Evolutionary conservation across 2,797 vertebrate genomes (phyloP), one percentile per base, ranked within the genome.

Genomic region (Huso huso): DNA sequence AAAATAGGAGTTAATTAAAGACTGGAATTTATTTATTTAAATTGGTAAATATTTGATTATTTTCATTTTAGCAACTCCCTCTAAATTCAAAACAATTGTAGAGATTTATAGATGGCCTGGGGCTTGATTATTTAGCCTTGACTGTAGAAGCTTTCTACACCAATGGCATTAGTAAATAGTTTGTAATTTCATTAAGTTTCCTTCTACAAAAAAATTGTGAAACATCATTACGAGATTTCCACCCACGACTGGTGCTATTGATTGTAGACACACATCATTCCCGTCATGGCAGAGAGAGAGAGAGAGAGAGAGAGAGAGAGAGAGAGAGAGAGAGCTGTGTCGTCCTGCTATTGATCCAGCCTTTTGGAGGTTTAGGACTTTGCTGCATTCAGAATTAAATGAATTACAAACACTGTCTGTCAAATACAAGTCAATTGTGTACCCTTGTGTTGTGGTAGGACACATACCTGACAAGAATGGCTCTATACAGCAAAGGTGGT

Each of bases 201-300:
- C 4, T 55, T 9, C 52, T 10, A n/a, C 52, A 55, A 55, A 55
- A 55, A n/a, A 55, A 10, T 5, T 4, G 52, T 55, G 9, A 10
- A 55, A 55, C 52, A 55, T 55, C 52, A 55, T 55, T 55, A 55
- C n/a, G n/a, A 55, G 52, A 10, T 55, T 55, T 55, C 52, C 52
- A 55, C n/a, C n/a, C 9, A n/a, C n/a, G 52, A 55, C 52, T 55
- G 52, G 52, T 2, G 52, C 23, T 55, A 55, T 55, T 55, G 52
- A 55, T 55, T 7, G 52, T n/a, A 55, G 9, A 5, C 52, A 55
- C 52, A 8, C n/a, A 55, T 2, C 52, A 55, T 55, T 55, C 9
- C 52, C 9, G n/a, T n/a, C n/a, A n/a, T 55, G 52, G 6, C 3
- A 10, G 52, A 9, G 3, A 55, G 23, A 37, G 23, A 37, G 23